phyloP scores from a whole-genome alignment of 2,797 vertebrate species.

The Danio aesculapii region DNA sequence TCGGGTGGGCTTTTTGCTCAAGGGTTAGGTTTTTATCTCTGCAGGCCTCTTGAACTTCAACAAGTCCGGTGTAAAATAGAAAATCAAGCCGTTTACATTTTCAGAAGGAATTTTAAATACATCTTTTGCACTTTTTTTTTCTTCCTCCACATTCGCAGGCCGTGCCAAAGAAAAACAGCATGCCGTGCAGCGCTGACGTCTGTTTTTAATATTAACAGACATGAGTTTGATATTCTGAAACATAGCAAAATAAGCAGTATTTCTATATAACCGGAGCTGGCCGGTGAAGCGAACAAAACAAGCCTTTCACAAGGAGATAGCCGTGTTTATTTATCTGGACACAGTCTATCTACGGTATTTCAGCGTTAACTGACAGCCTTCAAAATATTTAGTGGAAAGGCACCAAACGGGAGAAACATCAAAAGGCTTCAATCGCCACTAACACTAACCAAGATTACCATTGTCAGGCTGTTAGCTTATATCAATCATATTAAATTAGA shows the following conservation, averaged over 20 bases:
- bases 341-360: constrained; percentile 81
- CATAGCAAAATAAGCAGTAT: constrained; percentile 81
- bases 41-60: constrained; percentile 61
- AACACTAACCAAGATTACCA: constrained; percentile 50
- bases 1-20: constrained; percentile 58
- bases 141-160: constrained; percentile 1
- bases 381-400: constrained; percentile 84
- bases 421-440: constrained; percentile 76
- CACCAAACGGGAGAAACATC: constrained; percentile 76
- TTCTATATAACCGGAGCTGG: constrained; percentile 71
- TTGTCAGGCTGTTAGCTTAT: constrained; percentile 66
- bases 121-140: constrained; percentile 5
- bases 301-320: constrained; percentile 73
- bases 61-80: constrained; percentile 30
- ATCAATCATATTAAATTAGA: constrained; percentile 65
- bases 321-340: constrained; percentile 83
- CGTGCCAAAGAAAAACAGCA: constrained; percentile 65
- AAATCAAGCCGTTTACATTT: constrained; percentile 43
- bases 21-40: constrained; percentile 74
- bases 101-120: constrained; percentile 54
- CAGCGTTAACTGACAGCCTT: constrained; percentile 84
- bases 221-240: constrained; percentile 75
- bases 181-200: constrained; percentile 75
- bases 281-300: constrained; percentile 78
- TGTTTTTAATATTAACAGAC: constrained; percentile 81